Conservation (phyloP, 2,797 vertebrate genomes). For the Selene dorsalis region DNA sequence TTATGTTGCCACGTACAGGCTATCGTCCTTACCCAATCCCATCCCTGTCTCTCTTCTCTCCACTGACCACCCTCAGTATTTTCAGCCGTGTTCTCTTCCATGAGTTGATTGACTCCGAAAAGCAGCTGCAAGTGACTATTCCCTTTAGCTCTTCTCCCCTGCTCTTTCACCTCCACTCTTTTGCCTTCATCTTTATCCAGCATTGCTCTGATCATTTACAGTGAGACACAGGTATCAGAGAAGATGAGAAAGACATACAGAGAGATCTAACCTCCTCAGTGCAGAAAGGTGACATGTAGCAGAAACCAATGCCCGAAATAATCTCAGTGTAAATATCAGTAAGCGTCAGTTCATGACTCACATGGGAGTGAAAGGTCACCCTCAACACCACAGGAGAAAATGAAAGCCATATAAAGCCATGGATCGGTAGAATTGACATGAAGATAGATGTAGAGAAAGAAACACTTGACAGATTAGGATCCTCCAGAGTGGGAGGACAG, state of each 20-base stretch:
- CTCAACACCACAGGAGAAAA: slow-evolving; percentile 5
- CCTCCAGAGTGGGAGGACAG: slow-evolving; percentile 14
- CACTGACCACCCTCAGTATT: neutral
- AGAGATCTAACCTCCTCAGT: neutral
- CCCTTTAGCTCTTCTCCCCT: neutral
- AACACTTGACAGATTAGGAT: slow-evolving; percentile 24
- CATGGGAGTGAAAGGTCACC: slow-evolving; percentile 40
- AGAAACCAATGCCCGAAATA: slow-evolving; percentile 22
- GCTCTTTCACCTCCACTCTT: neutral
- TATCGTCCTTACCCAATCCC: neutral
- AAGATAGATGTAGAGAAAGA: slow-evolving; percentile 6
- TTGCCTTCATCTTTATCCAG: slow-evolving; percentile 1
- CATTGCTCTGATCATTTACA: slow-evolving; percentile 3
- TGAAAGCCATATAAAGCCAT: slow-evolving; percentile 31
- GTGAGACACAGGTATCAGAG: slow-evolving; percentile 6
- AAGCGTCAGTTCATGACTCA: slow-evolving; percentile 15
- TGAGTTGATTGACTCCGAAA: slow-evolving; percentile 1
- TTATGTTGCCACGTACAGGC: neutral
- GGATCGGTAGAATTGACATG: slow-evolving; percentile 6
- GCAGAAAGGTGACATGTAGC: slow-evolving; percentile 30
- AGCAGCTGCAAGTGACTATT: slow-evolving; percentile 17
- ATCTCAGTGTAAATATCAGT: slow-evolving; percentile 55
- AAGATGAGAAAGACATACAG: neutral
- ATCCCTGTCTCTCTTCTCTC: neutral
- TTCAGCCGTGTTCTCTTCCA: neutral